Conservation (phyloP, 2,888 invertebrate genomes). For the Melanargia galathea region DNA sequence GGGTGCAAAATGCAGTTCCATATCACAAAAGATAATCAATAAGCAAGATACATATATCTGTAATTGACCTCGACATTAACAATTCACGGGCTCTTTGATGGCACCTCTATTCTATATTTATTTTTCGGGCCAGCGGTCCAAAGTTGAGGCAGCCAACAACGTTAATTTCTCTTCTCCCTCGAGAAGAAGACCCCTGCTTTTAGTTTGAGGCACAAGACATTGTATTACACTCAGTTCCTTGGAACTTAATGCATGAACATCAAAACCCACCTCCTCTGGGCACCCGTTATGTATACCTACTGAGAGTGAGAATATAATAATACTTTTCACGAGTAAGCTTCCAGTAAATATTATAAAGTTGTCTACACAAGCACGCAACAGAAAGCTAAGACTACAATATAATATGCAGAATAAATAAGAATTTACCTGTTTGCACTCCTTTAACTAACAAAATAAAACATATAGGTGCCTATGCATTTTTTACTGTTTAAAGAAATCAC, state of each 20-base stretch:
- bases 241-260: constrained; percentile 44
- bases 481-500: not conserved
- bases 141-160: not conserved
- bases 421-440: not conserved
- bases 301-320: constrained; percentile 8
- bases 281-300: not conserved
- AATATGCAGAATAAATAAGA: not conserved
- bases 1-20: too few species aligned
- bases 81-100: too few species aligned
- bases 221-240: constrained; percentile 43
- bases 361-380: not conserved
- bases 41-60: too few species aligned
- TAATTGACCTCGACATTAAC: too few species aligned
- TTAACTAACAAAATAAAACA: not conserved
- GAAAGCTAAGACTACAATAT: not conserved
- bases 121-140: not conserved
- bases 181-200: not conserved
- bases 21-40: too few species aligned
- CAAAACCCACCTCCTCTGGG: constrained; percentile 9
- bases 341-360: not conserved
- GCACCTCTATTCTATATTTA: too few species aligned
- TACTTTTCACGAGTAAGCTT: not conserved
- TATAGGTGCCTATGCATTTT: not conserved
- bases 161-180: not conserved
- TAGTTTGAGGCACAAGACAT: constrained; percentile 54